Evolutionary conservation across 2,797 vertebrate species (phyloP).

Genomic region (Vultur gryphus): DNA sequence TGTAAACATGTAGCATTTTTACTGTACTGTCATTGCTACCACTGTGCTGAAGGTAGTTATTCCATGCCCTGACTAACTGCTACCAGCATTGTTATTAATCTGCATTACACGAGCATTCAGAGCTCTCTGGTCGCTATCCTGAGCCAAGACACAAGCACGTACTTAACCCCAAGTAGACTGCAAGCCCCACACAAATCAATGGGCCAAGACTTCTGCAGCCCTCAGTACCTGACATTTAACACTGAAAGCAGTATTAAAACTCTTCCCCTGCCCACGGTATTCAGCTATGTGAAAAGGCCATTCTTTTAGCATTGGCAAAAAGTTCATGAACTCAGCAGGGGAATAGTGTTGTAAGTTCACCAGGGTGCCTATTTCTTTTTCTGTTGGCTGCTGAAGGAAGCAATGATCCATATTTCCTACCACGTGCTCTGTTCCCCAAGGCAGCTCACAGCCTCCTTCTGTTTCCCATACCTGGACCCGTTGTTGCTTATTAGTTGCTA

Average conservation of each 20-base stretch:
- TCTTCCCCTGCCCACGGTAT: background rate
- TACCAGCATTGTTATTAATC: background rate
- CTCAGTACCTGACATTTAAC: background rate
- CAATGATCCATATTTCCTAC: background rate
- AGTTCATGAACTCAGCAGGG: background rate
- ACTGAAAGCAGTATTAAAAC: background rate
- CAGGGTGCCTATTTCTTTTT: background rate
- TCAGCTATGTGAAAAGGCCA: background rate
- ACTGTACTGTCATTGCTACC: background rate
- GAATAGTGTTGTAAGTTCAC: background rate
- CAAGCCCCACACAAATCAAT: background rate
- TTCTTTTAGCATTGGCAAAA: background rate
- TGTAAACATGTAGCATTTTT: background rate
- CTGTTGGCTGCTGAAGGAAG: background rate
- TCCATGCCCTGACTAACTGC: background rate
- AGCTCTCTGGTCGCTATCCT: background rate
- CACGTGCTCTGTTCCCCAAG: accelerated
- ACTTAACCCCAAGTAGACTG: background rate
- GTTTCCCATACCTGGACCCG: background rate
- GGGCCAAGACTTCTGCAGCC: background rate
- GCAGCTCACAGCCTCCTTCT: background rate
- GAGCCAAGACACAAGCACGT: background rate
- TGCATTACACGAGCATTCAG: background rate
- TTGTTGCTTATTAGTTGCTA: background rate
- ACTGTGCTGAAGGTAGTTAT: background rate